Evolutionary conservation across 2,888 invertebrate species (phyloP).

Genomic region (Drosophila mimica): DNA sequence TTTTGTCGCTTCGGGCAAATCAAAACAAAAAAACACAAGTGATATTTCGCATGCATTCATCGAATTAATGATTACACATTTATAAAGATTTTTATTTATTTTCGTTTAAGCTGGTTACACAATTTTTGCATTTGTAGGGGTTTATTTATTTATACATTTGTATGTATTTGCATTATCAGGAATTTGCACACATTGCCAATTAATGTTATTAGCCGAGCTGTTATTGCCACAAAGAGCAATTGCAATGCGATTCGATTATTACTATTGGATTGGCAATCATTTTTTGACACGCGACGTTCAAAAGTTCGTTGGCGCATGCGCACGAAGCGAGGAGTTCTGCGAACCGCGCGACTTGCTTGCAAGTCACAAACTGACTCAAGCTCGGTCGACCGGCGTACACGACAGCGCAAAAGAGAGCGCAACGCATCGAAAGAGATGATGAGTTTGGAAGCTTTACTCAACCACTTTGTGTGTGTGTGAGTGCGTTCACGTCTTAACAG

Average conservation of each 20-base stretch:
- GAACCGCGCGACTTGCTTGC: conserved; percentile 58
- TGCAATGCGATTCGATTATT: conserved; percentile 54
- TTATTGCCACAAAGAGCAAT: conserved; percentile 51
- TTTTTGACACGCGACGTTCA: conserved; percentile 54
- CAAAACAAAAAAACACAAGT: conserved; percentile 3
- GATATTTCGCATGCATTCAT: conserved; percentile 32
- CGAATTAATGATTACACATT: conserved; percentile 29
- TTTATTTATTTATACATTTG: background rate
- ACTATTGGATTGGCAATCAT: conserved; percentile 27
- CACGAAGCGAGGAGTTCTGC: conserved; percentile 28
- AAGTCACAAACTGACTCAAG: conserved; percentile 50
- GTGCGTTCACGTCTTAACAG: conserved; percentile 8
- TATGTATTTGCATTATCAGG: conserved; percentile 30
- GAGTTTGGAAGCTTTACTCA: conserved; percentile 24
- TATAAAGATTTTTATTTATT: conserved; percentile 6
- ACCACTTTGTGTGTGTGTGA: conserved; percentile 8
- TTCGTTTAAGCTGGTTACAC: conserved; percentile 33
- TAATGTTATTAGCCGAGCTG: conserved; percentile 56
- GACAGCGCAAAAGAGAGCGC: conserved; percentile 13
- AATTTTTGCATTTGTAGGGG: conserved; percentile 20
- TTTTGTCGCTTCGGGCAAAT: conserved; percentile 13
- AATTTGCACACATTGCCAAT: conserved; percentile 56
- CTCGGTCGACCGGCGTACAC: conserved; percentile 29
- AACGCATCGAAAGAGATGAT: background rate
- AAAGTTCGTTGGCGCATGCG: conserved; percentile 52